Evolutionary conservation across 2,888 invertebrate genomes (phyloP), one percentile per base, ranked within the genome.

Genomic region (Tetropium fuscum): DNA sequence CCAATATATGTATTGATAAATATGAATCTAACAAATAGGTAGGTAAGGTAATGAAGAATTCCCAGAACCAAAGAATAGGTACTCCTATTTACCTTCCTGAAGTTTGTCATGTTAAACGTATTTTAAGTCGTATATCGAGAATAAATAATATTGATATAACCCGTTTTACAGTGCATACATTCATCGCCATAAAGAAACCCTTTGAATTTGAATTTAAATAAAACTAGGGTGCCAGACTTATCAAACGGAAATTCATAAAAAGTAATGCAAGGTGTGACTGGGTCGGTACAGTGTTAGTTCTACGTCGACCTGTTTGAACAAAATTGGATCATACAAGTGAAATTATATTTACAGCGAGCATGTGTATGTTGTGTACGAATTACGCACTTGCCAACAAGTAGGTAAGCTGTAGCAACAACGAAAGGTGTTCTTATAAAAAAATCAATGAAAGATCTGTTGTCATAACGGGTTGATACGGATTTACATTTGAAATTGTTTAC

Each of bases 241-340:
- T 49, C 49, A 49, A 49, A 49, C 49, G 49, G 49, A 49, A 49
- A 49, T 49, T 49, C 49, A 49, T 49, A 38, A 49, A 49, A 49
- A 38, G 16, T 25, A 49, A 49, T 49, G 49, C 49, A 49, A 49
- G 49, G 49, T 49, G 49, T 49, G 49, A 49, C 25, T 22, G 36
- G 49, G 49, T 49, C 49, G 49, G 49, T 38, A 49, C 49, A 38
- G 49, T 49, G 49, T 25, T 48, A 38, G 32, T 34, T 40, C n/a
- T 51, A 38, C 22, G 34, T 49, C 56, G 56, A 56, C 56, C 56
- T 56, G 56, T 49, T 56, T 56, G 48, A 43, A 47, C 34, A 34
- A 49, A 48, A 49, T 41, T 56, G 38, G 43, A 48, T 56, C 44
- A 56, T 36, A 56, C 56, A 56, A 56, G 56, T 56, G 56, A 49